These are phyloP conservation scores for Ypsolopha scabrella DNA, from an alignment of 2,888 invertebrate species.

Conservation along the genomic window DNA sequence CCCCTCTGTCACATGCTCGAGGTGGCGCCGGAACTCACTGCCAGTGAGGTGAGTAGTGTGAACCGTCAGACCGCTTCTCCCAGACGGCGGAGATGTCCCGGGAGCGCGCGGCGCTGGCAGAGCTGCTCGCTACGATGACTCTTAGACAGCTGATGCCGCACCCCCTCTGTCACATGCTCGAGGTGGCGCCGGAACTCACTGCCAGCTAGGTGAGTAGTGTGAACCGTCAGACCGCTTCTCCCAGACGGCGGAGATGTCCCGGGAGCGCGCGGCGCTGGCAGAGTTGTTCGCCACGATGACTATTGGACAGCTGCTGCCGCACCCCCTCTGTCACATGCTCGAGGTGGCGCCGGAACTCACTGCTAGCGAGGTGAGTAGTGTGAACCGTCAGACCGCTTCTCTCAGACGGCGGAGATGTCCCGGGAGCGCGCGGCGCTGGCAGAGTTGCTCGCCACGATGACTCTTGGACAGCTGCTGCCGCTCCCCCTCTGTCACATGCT, in stretches of 20 bases:
- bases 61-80: too few species aligned
- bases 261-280: conserved; percentile 48
- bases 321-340: conserved; percentile 82
- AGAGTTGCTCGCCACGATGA: conserved; percentile 82
- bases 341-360: conserved; percentile 81
- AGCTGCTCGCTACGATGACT: conserved; percentile 83
- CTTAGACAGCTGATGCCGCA: conserved; percentile 88
- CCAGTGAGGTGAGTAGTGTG: conserved; percentile 71
- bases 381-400: neutral
- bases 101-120: conserved; percentile 54
- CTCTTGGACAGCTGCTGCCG: conserved; percentile 86
- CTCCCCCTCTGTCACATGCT: conserved; percentile 84
- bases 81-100: conserved; percentile 39
- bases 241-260: conserved; percentile 38
- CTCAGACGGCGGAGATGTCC: conserved; percentile 37
- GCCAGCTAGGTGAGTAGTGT: conserved; percentile 72
- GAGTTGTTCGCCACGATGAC: conserved; percentile 84
- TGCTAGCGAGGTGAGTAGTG: conserved; percentile 72
- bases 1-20: conserved; percentile 84
- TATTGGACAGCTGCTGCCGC: conserved; percentile 86
- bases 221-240: neutral
- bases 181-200: conserved; percentile 80
- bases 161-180: conserved; percentile 81
- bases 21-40: conserved; percentile 79
- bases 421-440: conserved; percentile 50